Base-by-base conservation (phyloP, 2,888 invertebrate species). In the Pinctada fucata region DNA sequence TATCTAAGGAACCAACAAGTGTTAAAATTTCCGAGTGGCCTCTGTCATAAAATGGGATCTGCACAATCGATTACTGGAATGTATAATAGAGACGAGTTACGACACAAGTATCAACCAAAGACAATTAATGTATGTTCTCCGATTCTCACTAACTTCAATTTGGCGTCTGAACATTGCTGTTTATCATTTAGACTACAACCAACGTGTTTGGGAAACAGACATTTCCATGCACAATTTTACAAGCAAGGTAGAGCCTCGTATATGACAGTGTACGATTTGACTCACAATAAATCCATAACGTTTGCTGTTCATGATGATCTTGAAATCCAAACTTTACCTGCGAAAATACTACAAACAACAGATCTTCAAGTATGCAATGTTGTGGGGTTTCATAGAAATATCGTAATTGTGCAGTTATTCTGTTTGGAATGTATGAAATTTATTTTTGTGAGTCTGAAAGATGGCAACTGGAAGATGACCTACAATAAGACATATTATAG, bases 331-430 rank as follows among this genome's bases (percentile, higher is more conserved):
- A 63, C 75, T 4, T 64, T 80, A n/a, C 78, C 80, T 3, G 63
- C 58, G 49, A 77, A 75, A 72, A 49, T 71, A 16, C 50, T 80
- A 13, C 66, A 72, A 13, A 72, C 67, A 51, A 58, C 77, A 10
- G 71, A 71, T 10, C 63, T 80, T 51, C 80, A 80, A 68, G 50
- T 77, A 50, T 80, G 80, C 52, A 80, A 80, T 72, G 80, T 80
- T 3, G 75, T 78, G 2, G 77, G 77, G 45, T 69, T 78, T 45
- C 67, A 63, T 31, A 75, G 72, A 67, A 78, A 75, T 13, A 48
- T 77, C 16, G 64, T 78, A 47, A 78, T 80, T 0, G 66, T 77
- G 49, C 80, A 80, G 31, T 10, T 80, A 6, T 78, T 80, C 64
- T 78, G 77, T 75, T 75, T 76, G 75, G 72, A 67, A 49, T 49